Base-by-base conservation (phyloP, 2,888 invertebrate species). In the Clunio marinus region DNA sequence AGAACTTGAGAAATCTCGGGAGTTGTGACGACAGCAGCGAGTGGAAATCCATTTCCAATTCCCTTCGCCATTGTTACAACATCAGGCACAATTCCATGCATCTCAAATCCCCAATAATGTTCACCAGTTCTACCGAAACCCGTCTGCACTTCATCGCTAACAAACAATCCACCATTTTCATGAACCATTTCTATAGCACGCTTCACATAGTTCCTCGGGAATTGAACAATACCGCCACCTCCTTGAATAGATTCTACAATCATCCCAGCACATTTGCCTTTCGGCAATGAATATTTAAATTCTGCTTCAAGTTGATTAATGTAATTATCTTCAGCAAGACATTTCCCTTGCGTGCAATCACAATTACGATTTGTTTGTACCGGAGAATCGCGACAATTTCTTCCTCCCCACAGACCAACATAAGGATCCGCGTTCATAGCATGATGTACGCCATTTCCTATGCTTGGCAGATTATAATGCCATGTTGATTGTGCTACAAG, bases 181-280 rank as follows among this genome's bases (percentile, higher is more conserved):
- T 88, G 86, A 0, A 97, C 85, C 55, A 89, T 76, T 24, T 91
- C 86, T 71, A 88, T 88, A 0, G 93, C 93, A 73, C 86, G 86
- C 75, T 87, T 89, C 13, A 98, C 76, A 76, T 90, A 98, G 2
- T 88, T 88, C 75, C 88, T 91, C 0, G 98, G 94, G 75, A 86
- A 97, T 77, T 98, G 98, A 0, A 97, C 89, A 0, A 88, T 83
- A 0, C 98, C 98, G 13, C 96, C 96, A 5, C 96, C 91, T 15
- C 98, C 98, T 81, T 96, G 97, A 72, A 99, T 97, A 0, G 94
- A 90, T 78, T 99, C 98, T 0, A 92, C 93, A 76, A 97, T 90
- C 77, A 97, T 87, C 3, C 87, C 97, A 0, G 96, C 98, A 4
- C 94, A 84, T 67, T 84, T 84, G 22, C 87, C 87, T 69, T 86